These are phyloP conservation scores for Charaxes varanes DNA, from an alignment of 1,140 invertebrate species.

Conservation along the genomic window DNA sequence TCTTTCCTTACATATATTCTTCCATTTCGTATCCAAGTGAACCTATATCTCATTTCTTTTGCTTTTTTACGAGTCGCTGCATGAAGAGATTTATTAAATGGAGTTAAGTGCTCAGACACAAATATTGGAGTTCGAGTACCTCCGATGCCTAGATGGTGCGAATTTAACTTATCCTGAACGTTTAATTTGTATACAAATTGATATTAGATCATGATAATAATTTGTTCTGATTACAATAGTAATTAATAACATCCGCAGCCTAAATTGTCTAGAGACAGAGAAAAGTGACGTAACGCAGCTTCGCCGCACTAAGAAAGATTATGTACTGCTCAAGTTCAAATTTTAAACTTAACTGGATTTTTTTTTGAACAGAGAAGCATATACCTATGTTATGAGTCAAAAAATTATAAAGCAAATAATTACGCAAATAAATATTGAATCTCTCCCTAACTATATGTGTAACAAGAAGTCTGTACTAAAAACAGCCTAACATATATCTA, in stretches of 20 bases:
- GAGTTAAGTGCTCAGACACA: neutral
- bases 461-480: too few relatives aligned
- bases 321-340: neutral
- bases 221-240: neutral
- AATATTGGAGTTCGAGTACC: constrained; percentile 1
- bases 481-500: too few relatives aligned
- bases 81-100: constrained; percentile 6
- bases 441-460: too few relatives aligned
- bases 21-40: constrained; percentile 1
- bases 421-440: too few relatives aligned
- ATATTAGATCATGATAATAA: neutral
- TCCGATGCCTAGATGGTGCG: constrained; percentile 1
- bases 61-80: constrained; percentile 3
- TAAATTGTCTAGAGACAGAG: neutral
- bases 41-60: too few relatives aligned
- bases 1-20: neutral
- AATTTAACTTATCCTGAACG: neutral
- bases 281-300: neutral
- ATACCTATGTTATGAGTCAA: too few relatives aligned
- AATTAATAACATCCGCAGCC: neutral
- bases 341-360: too few relatives aligned
- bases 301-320: neutral
- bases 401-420: too few relatives aligned
- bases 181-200: constrained; percentile 2
- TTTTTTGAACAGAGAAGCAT: too few relatives aligned